These are phyloP conservation scores for Cylloceria caligata DNA, from an alignment of 2,888 invertebrate genomes.

Conservation along the genomic window DNA sequence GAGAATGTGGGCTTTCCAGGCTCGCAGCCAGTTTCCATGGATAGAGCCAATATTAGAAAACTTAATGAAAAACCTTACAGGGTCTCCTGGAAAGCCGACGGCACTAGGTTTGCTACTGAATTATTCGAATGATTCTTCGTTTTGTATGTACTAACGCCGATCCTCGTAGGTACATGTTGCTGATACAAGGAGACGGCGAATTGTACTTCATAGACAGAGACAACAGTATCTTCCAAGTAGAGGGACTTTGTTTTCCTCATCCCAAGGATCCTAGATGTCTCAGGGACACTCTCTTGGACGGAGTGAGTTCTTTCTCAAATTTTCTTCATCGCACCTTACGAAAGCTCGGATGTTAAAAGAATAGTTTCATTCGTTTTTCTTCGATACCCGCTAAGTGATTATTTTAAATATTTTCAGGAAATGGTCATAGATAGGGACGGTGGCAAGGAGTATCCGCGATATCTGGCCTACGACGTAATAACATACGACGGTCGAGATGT, in stretches of 20 bases:
- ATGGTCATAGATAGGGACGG: slow-evolving; percentile 95
- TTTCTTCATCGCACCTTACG: neutral
- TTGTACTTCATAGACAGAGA: slow-evolving; percentile 98
- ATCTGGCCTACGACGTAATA: slow-evolving; percentile 97
- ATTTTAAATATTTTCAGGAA: slow-evolving; percentile 88
- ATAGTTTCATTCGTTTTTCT: too few species aligned
- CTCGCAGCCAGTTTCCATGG: slow-evolving; percentile 99
- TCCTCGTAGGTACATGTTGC: slow-evolving; percentile 94
- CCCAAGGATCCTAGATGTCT: slow-evolving; percentile 91
- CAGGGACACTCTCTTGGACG: slow-evolving; percentile 94
- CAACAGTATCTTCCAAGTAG: slow-evolving; percentile 95
- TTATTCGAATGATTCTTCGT: slow-evolving; percentile 26
- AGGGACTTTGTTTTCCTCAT: slow-evolving; percentile 92
- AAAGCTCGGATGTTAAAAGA: too few species aligned
- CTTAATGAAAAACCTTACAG: slow-evolving; percentile 94
- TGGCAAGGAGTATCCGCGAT: slow-evolving; percentile 92
- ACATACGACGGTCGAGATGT: slow-evolving; percentile 92
- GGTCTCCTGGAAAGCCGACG: slow-evolving; percentile 99
- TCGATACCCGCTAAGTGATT: neutral
- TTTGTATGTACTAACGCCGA: neutral
- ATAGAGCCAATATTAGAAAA: slow-evolving; percentile 90
- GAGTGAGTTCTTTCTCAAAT: slow-evolving; percentile 87
- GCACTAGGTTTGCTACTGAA: slow-evolving; percentile 89
- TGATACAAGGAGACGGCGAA: slow-evolving; percentile 93
- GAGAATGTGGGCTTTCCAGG: slow-evolving; percentile 95